Evolutionary conservation across 2,797 vertebrate genomes (phyloP).

Genomic region (Argya squamiceps): DNA sequence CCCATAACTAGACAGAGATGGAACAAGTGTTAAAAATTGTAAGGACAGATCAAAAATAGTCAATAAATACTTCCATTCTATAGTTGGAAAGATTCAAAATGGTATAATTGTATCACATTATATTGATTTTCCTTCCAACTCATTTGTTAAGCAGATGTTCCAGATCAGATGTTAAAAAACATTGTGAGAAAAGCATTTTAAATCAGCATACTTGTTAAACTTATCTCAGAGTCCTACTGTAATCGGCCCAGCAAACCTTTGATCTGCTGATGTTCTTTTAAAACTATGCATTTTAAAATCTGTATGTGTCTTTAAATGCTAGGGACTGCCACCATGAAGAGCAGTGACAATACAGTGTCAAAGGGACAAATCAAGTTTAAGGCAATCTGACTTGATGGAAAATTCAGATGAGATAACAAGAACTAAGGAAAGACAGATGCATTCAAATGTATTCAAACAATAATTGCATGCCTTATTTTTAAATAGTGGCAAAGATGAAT

Average conservation of each 20-base stretch:
- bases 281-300: neutral
- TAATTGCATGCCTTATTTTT: constrained; percentile 72
- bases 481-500: constrained; percentile 68
- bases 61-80: constrained; percentile 47
- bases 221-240: neutral
- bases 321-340: neutral
- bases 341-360: constrained; percentile 29
- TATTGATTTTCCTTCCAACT: constrained; percentile 56
- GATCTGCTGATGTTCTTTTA: constrained; percentile 13
- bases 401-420: constrained; percentile 43
- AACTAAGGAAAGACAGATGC: constrained; percentile 56
- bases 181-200: constrained; percentile 17
- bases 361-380: constrained; percentile 35
- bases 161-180: constrained; percentile 61
- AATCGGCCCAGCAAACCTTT: neutral
- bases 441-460: constrained; percentile 70
- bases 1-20: neutral
- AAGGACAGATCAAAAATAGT: constrained; percentile 22
- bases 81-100: constrained; percentile 56
- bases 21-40: constrained; percentile 6
- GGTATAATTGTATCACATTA: constrained; percentile 42
- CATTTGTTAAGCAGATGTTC: constrained; percentile 65
- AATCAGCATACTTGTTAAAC: constrained; percentile 48
- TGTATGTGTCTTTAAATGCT: neutral
- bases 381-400: neutral